These are phyloP conservation scores for Paratrypauchen microcephalus DNA, from an alignment of 2,797 vertebrate species.

Conservation along the genomic window DNA sequence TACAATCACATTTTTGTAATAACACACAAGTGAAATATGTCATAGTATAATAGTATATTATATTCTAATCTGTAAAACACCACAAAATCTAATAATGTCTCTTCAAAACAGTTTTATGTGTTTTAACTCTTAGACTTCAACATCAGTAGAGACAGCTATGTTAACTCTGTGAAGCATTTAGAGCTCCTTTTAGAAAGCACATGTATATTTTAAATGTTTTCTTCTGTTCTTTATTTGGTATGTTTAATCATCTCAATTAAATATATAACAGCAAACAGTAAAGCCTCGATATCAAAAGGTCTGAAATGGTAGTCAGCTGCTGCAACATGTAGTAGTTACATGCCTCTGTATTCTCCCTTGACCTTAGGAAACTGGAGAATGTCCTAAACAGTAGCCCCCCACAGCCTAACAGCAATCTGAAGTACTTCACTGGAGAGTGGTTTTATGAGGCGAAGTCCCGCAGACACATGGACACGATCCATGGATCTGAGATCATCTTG, in stretches of 20 bases:
- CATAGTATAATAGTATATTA: background rate
- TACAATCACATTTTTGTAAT: background rate
- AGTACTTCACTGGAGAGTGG: slow-evolving; percentile 95
- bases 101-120: background rate
- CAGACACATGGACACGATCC: slow-evolving; percentile 90
- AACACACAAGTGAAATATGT: background rate
- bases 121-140: background rate
- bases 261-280: background rate
- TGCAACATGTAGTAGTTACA: background rate
- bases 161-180: background rate
- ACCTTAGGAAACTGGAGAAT: slow-evolving; percentile 83
- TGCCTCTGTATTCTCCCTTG: slow-evolving; percentile 20
- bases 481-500: slow-evolving; percentile 92
- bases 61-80: background rate
- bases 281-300: background rate
- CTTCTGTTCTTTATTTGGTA: background rate
- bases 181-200: background rate
- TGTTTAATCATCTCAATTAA: background rate
- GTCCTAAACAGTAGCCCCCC: slow-evolving; percentile 52
- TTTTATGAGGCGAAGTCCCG: slow-evolving; percentile 94
- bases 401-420: slow-evolving; percentile 78
- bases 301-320: background rate
- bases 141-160: background rate
- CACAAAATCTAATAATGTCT: background rate
- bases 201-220: background rate